A percentile compares a stretch with the other conserved stretches of the same genome.
phyloP scores from a whole-genome alignment of 30 jellyfish, hydroid and myxozoan genomes.

The Haliclystus octoradiatus region DNA sequence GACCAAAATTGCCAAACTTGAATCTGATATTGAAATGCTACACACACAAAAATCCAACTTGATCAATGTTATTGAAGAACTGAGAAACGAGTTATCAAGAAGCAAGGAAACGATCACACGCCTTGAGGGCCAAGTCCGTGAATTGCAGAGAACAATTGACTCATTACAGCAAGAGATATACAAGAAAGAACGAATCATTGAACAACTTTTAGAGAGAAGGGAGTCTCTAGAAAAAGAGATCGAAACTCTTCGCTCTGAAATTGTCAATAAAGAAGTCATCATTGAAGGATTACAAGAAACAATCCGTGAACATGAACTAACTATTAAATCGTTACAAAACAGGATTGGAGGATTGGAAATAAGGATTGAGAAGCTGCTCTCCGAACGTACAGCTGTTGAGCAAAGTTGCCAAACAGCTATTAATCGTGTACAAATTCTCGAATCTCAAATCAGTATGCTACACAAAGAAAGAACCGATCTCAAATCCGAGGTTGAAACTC shows the following conservation, averaged over 20 bases:
- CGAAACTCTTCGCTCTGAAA: conserved; percentile 65
- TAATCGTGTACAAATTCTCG: conserved; percentile 31
- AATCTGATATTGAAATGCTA: conserved; percentile 48
- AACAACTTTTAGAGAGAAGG: conserved; percentile 42
- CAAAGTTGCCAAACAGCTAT: conserved; percentile 56
- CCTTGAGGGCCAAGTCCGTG: conserved; percentile 83
- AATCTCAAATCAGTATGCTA: conserved; percentile 56
- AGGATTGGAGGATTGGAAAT: conserved; percentile 51
- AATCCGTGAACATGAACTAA: conserved; percentile 60
- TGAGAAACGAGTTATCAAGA: conserved; percentile 57
- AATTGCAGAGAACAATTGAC: conserved; percentile 74
- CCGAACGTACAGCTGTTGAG: conserved; percentile 67
- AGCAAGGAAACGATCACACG: conserved; percentile 60
- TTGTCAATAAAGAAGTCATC: conserved; percentile 60
- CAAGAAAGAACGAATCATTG: conserved; percentile 75
- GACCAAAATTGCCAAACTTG: conserved; percentile 62
- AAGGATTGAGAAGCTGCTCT: conserved; percentile 62
- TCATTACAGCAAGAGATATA: conserved; percentile 69
- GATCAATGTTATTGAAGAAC: conserved; percentile 43
- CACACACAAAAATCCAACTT: conserved; percentile 46
- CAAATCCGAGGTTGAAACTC: conserved; percentile 68
- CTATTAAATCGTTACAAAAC: conserved; percentile 33
- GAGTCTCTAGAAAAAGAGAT: conserved; percentile 63
- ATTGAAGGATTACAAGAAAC: conserved; percentile 81
- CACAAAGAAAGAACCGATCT: conserved; percentile 48